A percentile compares a stretch with the other conserved stretches of the same genome.
phyloP scores from a whole-genome alignment of 2,888 invertebrate species.

The Dermolepida albohirtum region DNA sequence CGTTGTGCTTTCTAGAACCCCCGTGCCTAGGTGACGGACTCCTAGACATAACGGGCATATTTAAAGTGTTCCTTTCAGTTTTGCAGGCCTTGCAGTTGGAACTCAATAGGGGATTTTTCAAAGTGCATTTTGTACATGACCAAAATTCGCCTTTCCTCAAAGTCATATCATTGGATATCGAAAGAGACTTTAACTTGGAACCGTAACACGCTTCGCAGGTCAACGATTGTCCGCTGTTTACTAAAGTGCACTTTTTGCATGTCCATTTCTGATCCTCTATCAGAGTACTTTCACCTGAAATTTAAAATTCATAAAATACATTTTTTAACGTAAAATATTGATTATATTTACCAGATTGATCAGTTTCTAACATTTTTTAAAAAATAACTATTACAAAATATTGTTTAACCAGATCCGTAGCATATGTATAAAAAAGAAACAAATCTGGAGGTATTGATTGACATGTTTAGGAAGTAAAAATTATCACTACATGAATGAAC shows the following conservation, averaged over 20 bases:
- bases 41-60: slow-evolving; percentile 59
- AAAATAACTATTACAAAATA: too few species aligned
- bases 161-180: slow-evolving; percentile 75
- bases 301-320: not conserved
- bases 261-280: slow-evolving; percentile 75
- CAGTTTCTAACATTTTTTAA: slow-evolving; percentile 11
- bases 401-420: too few species aligned
- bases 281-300: slow-evolving; percentile 35
- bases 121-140: slow-evolving; percentile 85
- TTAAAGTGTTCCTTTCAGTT: slow-evolving; percentile 66
- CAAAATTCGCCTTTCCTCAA: slow-evolving; percentile 79
- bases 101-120: slow-evolving; percentile 80
- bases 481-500: not conserved
- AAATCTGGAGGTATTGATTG: not conserved
- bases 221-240: slow-evolving; percentile 77
- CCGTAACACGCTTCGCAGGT: slow-evolving; percentile 90
- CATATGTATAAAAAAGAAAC: not conserved
- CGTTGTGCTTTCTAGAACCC: slow-evolving; percentile 43
- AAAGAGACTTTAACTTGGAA: slow-evolving; percentile 79
- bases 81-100: slow-evolving; percentile 82
- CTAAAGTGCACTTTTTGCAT: slow-evolving; percentile 88
- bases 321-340: not conserved
- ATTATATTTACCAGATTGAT: not conserved
- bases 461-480: slow-evolving; percentile 10
- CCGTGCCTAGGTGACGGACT: slow-evolving; percentile 69